phyloP scores from a whole-genome alignment of 2,113 vertebrate species.

The Marmota flaviventris region DNA sequence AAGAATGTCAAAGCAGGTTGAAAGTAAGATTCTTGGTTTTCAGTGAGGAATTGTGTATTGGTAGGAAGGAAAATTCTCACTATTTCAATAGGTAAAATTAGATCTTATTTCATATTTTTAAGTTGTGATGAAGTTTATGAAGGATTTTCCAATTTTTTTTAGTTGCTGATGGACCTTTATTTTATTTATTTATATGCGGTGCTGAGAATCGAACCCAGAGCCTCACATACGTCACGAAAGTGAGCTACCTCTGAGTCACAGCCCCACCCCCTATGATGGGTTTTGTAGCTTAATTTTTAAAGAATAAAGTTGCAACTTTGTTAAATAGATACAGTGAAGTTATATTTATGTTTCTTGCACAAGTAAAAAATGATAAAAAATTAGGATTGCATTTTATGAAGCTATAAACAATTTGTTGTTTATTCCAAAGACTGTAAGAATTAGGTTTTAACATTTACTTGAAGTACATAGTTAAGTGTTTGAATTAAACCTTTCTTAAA shows the following conservation, averaged over 20 bases:
- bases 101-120: neutral
- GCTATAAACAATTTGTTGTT: conserved; percentile 9
- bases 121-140: neutral
- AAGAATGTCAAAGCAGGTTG: neutral
- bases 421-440: neutral
- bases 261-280: neutral
- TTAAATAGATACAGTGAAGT: conserved; percentile 17
- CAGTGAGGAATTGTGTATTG: neutral
- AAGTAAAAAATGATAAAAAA: neutral
- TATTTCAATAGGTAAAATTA: neutral
- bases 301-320: neutral
- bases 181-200: too few species aligned
- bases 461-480: neutral
- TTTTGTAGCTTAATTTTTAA: conserved; percentile 42
- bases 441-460: conserved; percentile 25
- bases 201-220: too few species aligned
- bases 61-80: neutral
- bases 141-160: neutral
- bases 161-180: too few species aligned
- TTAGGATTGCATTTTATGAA: conserved; percentile 4
- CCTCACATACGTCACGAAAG: too few species aligned
- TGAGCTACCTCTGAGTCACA: too few species aligned
- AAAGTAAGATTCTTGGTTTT: conserved; percentile 31
- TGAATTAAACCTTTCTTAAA: conserved; percentile 16
- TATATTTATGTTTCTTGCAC: conserved; percentile 4